Evolutionary conservation across 1,140 invertebrate genomes (phyloP).

Genomic region (Halictus rubicundus): DNA sequence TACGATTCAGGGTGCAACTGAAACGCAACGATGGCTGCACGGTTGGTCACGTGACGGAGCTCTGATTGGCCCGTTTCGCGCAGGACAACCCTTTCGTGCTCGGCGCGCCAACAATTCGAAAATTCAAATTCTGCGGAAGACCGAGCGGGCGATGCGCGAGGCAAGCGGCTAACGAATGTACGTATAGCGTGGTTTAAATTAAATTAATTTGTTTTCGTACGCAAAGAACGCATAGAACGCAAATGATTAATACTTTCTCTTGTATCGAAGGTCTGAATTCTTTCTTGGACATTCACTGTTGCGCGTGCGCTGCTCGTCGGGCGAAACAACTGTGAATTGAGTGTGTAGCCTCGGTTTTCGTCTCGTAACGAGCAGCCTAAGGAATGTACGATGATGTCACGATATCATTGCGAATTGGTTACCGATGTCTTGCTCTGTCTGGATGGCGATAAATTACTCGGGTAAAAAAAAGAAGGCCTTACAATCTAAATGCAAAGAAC

Average conservation of each 20-base stretch:
- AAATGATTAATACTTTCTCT: slow-evolving; percentile 14
- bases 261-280: neutral
- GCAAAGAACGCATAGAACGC: neutral
- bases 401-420: slow-evolving; percentile 16
- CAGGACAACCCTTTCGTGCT: too few relatives aligned
- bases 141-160: too few relatives aligned
- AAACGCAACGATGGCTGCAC: too few relatives aligned
- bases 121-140: too few relatives aligned
- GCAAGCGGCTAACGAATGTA: neutral
- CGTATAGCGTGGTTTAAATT: neutral
- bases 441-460: slow-evolving; percentile 44
- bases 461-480: slow-evolving; percentile 19
- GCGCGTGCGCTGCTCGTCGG: neutral
- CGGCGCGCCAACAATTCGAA: too few relatives aligned
- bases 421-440: slow-evolving; percentile 3
- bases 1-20: too few relatives aligned
- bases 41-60: too few relatives aligned
- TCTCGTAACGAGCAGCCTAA: slow-evolving; percentile 2
- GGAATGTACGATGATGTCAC: slow-evolving; percentile 50
- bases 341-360: slow-evolving; percentile 8
- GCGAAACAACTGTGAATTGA: neutral
- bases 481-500: slow-evolving; percentile 50
- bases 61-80: too few relatives aligned
- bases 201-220: neutral
- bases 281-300: neutral